phyloP scores from a whole-genome alignment of 1,140 invertebrate genomes.

The Pseudomyrmex cubaensis region DNA sequence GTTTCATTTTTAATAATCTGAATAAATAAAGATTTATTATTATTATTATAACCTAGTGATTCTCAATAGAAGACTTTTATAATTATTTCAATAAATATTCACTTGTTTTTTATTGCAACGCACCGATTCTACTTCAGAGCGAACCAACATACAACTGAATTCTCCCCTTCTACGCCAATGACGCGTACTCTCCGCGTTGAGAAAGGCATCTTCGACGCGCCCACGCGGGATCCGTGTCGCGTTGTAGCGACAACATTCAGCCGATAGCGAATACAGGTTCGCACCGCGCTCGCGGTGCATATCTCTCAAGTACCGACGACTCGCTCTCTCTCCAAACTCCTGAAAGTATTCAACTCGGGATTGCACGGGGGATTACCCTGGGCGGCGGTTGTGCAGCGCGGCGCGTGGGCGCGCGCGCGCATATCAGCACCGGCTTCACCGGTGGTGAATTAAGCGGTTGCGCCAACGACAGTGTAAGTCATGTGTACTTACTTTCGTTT shows the following conservation, averaged over 20 bases:
- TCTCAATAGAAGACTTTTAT: too few relatives aligned
- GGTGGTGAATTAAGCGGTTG: constrained; percentile 36
- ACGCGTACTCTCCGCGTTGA: neutral
- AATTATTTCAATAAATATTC: too few relatives aligned
- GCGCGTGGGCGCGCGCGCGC: constrained; percentile 30
- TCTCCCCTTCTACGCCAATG: neutral
- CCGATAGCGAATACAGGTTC: constrained; percentile 30
- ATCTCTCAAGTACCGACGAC: constrained; percentile 18
- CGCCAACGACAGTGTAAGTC: constrained; percentile 19
- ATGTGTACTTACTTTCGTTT: neutral
- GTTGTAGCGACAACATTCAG: constrained; percentile 42
- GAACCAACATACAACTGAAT: too few relatives aligned
- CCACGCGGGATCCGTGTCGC: constrained; percentile 46
- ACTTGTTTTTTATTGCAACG: too few relatives aligned
- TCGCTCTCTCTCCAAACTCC: constrained; percentile 14
- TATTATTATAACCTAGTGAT: too few relatives aligned
- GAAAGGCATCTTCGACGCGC: constrained; percentile 51
- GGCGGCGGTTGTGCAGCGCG: neutral
- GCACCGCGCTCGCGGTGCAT: constrained; percentile 4
- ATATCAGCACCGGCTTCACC: constrained; percentile 6
- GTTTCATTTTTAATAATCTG: too few relatives aligned
- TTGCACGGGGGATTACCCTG: constrained; percentile 11
- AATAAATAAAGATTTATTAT: too few relatives aligned
- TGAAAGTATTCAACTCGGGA: constrained; percentile 18
- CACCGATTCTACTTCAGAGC: too few relatives aligned